phyloP scores from a whole-genome alignment of 2,113 vertebrate genomes.

The Neogale vison region DNA sequence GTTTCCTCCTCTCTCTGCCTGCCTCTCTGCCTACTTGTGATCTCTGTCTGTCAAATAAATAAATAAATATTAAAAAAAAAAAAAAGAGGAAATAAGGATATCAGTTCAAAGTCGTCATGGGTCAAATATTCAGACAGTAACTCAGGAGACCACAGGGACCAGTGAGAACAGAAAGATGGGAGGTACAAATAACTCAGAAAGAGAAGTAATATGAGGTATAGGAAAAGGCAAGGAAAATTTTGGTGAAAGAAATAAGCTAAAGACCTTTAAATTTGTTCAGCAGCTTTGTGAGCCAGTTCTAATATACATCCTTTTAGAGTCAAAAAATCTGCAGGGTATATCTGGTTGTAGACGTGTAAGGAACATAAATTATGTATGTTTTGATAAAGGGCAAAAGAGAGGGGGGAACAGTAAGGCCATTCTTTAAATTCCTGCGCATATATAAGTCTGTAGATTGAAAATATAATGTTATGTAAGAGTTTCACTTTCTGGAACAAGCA shows the following conservation, averaged over 20 bases:
- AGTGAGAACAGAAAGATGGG: not conserved
- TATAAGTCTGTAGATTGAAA: not conserved
- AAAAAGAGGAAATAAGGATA: not conserved
- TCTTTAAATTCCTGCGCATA: not conserved
- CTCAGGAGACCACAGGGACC: rapidly evolving
- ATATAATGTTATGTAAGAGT: not conserved
- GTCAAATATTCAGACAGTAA: not conserved
- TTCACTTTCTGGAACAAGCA: not conserved
- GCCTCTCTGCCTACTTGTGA: no score
- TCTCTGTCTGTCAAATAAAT: no score
- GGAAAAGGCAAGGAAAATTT: not conserved
- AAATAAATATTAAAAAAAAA: no score
- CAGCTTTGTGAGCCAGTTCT: not conserved
- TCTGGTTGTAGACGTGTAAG: not conserved
- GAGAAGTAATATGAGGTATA: not conserved
- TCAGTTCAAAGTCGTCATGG: not conserved
- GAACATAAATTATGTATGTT: not conserved
- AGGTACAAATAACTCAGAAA: not conserved
- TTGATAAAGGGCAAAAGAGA: not conserved
- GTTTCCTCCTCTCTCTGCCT: no score
- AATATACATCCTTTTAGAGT: not conserved
- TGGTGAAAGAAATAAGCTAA: not conserved
- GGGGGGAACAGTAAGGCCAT: not conserved
- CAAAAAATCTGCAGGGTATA: not conserved
- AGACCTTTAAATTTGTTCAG: not conserved